Conservation (phyloP, 2,888 invertebrate species). For the Bombylius discolor region DNA sequence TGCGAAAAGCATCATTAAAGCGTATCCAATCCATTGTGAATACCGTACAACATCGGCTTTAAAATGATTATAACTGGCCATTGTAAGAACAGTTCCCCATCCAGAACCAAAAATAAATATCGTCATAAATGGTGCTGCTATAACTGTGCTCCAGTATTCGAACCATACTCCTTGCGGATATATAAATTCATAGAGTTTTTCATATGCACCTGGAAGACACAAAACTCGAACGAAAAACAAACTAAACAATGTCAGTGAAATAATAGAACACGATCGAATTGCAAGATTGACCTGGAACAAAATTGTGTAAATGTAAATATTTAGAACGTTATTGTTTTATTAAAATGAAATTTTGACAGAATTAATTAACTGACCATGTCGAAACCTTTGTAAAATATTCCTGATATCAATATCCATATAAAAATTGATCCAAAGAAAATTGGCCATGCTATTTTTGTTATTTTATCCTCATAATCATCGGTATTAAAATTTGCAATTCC, state of each 20-base stretch:
- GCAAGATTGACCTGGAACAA: conserved; percentile 5
- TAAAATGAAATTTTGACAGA: conserved; percentile 45
- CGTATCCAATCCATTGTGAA: conserved; percentile 10
- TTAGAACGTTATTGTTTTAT: neutral
- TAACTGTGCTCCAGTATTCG: neutral
- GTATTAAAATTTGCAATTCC: neutral
- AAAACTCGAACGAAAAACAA: neutral
- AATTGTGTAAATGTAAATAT: neutral
- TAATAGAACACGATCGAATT: conserved; percentile 2
- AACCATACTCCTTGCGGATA: neutral
- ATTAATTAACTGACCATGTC: neutral
- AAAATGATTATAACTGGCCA: conserved; percentile 70
- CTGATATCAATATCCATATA: conserved; percentile 45
- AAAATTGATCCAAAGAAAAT: neutral
- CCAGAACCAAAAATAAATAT: conserved; percentile 75
- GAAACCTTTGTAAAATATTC: neutral
- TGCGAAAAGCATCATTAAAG: neutral
- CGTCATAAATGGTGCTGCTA: conserved; percentile 16
- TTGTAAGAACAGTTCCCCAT: conserved; percentile 68
- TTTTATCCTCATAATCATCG: neutral
- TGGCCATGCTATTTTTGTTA: neutral
- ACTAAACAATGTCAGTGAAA: neutral
- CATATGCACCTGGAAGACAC: neutral
- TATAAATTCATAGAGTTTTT: neutral
- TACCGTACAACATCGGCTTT: conserved; percentile 48